A percentile compares a stretch with the other conserved stretches of the same genome.
Evolutionary conservation across 2,797 vertebrate species (phyloP).

Genomic region (Lates japonicus): DNA sequence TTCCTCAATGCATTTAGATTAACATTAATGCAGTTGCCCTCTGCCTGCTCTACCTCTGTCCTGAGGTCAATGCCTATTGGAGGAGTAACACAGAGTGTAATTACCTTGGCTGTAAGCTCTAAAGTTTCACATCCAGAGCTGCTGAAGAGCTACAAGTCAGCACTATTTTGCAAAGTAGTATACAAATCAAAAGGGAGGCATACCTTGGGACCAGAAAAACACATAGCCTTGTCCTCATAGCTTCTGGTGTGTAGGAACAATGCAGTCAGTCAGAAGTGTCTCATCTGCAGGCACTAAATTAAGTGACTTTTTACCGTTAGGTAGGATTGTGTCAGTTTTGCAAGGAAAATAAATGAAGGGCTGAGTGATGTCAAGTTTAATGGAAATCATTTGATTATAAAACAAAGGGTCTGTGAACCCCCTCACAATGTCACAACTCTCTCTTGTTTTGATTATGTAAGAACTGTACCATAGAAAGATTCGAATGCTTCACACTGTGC

Average conservation of each 20-base stretch:
- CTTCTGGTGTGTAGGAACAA: not conserved
- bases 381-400: slow-evolving; percentile 15
- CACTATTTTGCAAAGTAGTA: slow-evolving; percentile 14
- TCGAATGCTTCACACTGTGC: not conserved
- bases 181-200: slow-evolving; percentile 1
- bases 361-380: not conserved
- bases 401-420: not conserved
- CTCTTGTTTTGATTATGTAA: slow-evolving; percentile 36
- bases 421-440: slow-evolving; percentile 5
- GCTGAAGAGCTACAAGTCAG: slow-evolving; percentile 18
- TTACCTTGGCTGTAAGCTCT: slow-evolving; percentile 34
- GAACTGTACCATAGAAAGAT: not conserved
- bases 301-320: not conserved
- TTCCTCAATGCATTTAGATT: slow-evolving; percentile 22
- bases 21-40: slow-evolving; percentile 23
- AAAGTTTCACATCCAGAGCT: slow-evolving; percentile 27
- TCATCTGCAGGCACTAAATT: not conserved
- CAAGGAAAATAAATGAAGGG: not conserved
- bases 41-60: slow-evolving; percentile 11
- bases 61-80: slow-evolving; percentile 26
- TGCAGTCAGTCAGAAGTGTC: not conserved
- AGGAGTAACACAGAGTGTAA: slow-evolving; percentile 28
- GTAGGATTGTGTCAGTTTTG: not conserved
- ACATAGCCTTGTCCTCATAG: not conserved
- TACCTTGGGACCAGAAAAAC: not conserved